Evolutionary conservation across 2,888 invertebrate genomes (phyloP), one percentile per base, ranked within the genome.

Genomic region (Drosophila lacicola): DNA sequence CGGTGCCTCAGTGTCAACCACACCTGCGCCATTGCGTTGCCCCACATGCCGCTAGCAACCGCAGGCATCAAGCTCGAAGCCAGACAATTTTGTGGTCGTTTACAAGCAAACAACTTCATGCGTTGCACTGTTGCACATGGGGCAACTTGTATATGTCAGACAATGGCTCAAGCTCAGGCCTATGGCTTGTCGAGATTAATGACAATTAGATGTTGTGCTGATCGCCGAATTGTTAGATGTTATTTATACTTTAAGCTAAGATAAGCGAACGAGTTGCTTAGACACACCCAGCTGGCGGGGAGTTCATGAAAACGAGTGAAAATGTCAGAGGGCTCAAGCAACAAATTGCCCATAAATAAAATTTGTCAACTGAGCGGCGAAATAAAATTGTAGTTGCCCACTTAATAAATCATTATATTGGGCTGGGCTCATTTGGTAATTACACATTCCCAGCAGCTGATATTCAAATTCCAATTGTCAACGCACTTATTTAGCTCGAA

Each of bases 321-420:
- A 70, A 82, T 68, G 82, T 75, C 88, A 85, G 60, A 67, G 90
- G 66, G 29, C 8, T 78, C 90, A 70, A 51, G 61, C 64, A 63
- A 50, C 78, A 73, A 87, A 87, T 89, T 70, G 71, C 50, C 66
- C 68, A 81, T 84, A 81, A 78, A 70, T 65, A 68, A 56, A 74
- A 60, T 68, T 86, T 86, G 83, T 80, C 83, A 83, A 74, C 63
- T 58, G 34, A 39, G 19, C 47, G 56, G 17, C 62, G 39, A 45
- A 62, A 58, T 74, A 57, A 75, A 62, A 72, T 61, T 61, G 69
- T 68, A 65, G 51, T 51, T 74, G 47, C 29, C 17, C 55, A 49
- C 54, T 51, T 61, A 70, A 87, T 82, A 81, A 84, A 82, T 88
- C 82, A 82, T 80, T 65, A 42, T 66, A 47, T 29, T 11, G 80